These are phyloP conservation scores for Drosophila repleta DNA, from an alignment of 1,140 invertebrate genomes.

Conservation along the genomic window DNA sequence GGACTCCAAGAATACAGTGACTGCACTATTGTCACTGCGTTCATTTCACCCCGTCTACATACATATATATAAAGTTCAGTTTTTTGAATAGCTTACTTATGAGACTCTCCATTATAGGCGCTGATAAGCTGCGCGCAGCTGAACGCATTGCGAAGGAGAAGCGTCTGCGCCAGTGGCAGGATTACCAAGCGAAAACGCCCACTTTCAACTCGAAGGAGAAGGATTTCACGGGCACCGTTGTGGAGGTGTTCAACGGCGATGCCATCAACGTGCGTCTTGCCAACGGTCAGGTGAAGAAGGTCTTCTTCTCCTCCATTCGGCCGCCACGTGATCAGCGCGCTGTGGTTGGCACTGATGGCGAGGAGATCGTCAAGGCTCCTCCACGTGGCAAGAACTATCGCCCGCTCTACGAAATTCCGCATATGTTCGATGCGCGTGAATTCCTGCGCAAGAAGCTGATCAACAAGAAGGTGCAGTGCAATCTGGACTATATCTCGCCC, in stretches of 20 bases:
- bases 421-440: conserved; percentile 99
- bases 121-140: conserved; percentile 92
- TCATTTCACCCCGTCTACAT: conserved; percentile 84
- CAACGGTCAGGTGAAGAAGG: conserved; percentile 93
- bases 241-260: conserved; percentile 98
- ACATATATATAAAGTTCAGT: too few relatives aligned
- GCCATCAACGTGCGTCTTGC: conserved; percentile 92
- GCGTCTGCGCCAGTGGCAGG: conserved; percentile 94
- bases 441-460: conserved; percentile 98
- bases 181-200: conserved; percentile 88
- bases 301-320: conserved; percentile 97
- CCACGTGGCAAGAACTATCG: conserved; percentile 88
- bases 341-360: conserved; percentile 81
- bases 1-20: conserved; percentile 79
- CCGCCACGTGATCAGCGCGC: conserved; percentile 90
- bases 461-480: conserved; percentile 97
- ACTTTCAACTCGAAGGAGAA: conserved; percentile 91
- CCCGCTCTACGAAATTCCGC: conserved; percentile 98
- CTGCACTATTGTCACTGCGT: conserved; percentile 42
- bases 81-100: background rate
- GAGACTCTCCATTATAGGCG: conserved; percentile 85
- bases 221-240: conserved; percentile 93
- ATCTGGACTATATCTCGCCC: conserved; percentile 98
- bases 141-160: conserved; percentile 95
- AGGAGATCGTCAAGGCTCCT: conserved; percentile 86